These are phyloP conservation scores for Lipotes vexillifer DNA, from an alignment of 2,113 vertebrate genomes.

Conservation along the genomic window DNA sequence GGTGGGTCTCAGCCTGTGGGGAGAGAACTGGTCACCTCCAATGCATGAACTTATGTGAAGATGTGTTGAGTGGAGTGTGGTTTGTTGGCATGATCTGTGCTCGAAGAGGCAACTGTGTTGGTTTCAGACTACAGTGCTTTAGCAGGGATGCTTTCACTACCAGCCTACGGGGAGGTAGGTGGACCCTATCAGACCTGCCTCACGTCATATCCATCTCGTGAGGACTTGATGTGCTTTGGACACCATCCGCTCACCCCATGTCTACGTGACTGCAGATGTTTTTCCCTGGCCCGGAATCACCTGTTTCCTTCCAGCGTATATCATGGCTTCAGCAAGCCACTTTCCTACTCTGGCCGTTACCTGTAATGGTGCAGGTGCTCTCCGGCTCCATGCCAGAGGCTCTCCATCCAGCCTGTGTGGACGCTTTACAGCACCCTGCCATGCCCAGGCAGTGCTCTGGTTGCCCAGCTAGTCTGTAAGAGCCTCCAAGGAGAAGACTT, in stretches of 20 bases:
- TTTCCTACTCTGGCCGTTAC: neutral
- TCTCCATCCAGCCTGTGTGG: neutral
- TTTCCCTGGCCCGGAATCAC: neutral
- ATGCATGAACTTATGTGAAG: accelerated
- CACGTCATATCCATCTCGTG: accelerated
- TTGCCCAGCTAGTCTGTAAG: neutral
- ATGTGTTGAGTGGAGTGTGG: neutral
- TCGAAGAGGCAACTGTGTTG: neutral
- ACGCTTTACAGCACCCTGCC: too few species aligned
- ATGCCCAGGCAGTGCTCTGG: neutral
- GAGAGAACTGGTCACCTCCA: neutral
- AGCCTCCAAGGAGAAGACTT: neutral
- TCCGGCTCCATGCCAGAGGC: neutral
- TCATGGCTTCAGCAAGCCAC: neutral
- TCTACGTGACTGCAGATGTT: neutral
- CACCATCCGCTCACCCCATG: too few species aligned
- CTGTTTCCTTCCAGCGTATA: neutral
- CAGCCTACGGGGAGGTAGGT: neutral
- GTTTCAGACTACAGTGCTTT: too few species aligned
- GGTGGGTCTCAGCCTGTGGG: neutral
- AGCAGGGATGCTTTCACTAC: too few species aligned
- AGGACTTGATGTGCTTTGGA: neutral
- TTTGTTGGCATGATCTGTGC: neutral
- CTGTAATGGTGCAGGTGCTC: neutral
- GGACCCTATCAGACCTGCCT: neutral